A percentile compares a stretch with the other conserved stretches of the same genome.
Conservation (phyloP, 1,140 invertebrate genomes). For the Lamellibrachia luymesi region DNA sequence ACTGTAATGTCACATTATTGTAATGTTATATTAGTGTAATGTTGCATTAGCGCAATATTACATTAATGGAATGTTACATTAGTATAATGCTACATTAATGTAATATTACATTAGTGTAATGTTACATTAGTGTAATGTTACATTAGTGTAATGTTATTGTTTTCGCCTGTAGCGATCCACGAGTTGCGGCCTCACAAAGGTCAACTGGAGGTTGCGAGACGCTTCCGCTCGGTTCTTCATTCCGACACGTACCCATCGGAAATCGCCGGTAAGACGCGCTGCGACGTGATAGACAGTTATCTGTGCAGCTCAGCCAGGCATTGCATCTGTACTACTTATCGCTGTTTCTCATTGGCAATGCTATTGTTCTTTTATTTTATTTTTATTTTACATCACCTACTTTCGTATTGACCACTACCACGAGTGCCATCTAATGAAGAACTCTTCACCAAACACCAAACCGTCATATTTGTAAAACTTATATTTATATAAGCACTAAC, state of each 20-base stretch:
- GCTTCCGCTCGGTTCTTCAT: conserved; percentile 68
- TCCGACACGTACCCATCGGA: conserved; percentile 70
- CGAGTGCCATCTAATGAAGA: too few species aligned
- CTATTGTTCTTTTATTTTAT: too few species aligned
- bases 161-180: conserved; percentile 63
- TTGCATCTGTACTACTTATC: too few species aligned
- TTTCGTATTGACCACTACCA: too few species aligned
- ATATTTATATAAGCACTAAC: too few species aligned
- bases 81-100: neutral
- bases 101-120: neutral
- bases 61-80: too few species aligned
- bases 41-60: neutral
- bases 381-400: too few species aligned
- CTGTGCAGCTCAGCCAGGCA: neutral
- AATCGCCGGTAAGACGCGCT: conserved; percentile 61
- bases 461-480: too few species aligned
- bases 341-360: too few species aligned
- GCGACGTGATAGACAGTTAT: neutral
- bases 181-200: conserved; percentile 69
- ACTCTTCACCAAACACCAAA: too few species aligned
- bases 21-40: too few species aligned
- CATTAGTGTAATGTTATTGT: neutral
- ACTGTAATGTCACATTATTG: too few species aligned
- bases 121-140: neutral
- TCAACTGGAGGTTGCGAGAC: conserved; percentile 66